A percentile compares a stretch with the other conserved stretches of the same genome.
Evolutionary conservation across 2,888 invertebrate species (phyloP).

Genomic region (Drosophila mulleri): DNA sequence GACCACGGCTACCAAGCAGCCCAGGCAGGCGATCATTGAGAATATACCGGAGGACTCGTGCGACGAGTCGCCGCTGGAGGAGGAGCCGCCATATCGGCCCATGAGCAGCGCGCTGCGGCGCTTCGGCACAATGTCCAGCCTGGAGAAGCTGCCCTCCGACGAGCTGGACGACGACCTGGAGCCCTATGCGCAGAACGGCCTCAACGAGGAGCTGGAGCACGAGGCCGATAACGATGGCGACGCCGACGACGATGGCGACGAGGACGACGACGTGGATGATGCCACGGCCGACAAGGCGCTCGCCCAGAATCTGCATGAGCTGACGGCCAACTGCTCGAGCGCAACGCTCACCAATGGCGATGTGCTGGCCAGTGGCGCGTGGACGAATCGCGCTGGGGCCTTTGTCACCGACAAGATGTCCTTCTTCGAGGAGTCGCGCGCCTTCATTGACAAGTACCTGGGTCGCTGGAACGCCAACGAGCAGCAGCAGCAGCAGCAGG

Average conservation of each 20-base stretch:
- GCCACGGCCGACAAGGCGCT: slow-evolving; percentile 56
- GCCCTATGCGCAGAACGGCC: slow-evolving; percentile 67
- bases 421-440: slow-evolving; percentile 88
- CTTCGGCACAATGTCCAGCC: slow-evolving; percentile 90
- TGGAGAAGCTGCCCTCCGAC: slow-evolving; percentile 89
- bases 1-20: slow-evolving; percentile 70
- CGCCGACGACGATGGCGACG: slow-evolving; percentile 83
- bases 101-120: slow-evolving; percentile 86
- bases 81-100: slow-evolving; percentile 91
- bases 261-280: slow-evolving; percentile 79
- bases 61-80: slow-evolving; percentile 89
- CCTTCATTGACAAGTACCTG: slow-evolving; percentile 85
- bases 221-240: slow-evolving; percentile 83
- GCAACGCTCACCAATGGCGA: slow-evolving; percentile 59
- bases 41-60: slow-evolving; percentile 87
- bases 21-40: slow-evolving; percentile 82
- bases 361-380: slow-evolving; percentile 83
- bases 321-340: slow-evolving; percentile 47
- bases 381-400: slow-evolving; percentile 92
- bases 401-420: slow-evolving; percentile 94
- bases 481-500: slow-evolving; percentile 68
- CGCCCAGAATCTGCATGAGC: slow-evolving; percentile 51
- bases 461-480: slow-evolving; percentile 86
- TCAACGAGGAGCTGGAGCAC: slow-evolving; percentile 66
- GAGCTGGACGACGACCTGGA: slow-evolving; percentile 86